A percentile compares a stretch with the other conserved stretches of the same genome.
These are phyloP conservation scores for Leptopilina syphax DNA, from an alignment of 2,888 invertebrate genomes.

Conservation along the genomic window DNA sequence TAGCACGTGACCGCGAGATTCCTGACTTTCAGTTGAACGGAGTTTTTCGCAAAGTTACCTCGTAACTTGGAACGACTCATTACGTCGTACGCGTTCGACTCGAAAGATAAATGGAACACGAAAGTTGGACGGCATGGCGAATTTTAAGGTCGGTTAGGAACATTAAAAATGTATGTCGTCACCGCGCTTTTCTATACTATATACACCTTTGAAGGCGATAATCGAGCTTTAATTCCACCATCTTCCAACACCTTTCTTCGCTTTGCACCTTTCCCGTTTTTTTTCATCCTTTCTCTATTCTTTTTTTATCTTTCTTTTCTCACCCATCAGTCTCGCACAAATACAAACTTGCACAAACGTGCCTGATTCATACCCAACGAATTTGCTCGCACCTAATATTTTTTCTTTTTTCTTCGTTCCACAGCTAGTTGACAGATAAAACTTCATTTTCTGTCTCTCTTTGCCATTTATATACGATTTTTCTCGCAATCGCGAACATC, in stretches of 20 bases:
- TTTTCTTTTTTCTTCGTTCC: slow-evolving; percentile 41
- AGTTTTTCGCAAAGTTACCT: slow-evolving; percentile 52
- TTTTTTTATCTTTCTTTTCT: slow-evolving; percentile 53
- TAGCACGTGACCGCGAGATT: slow-evolving; percentile 39
- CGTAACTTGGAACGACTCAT: slow-evolving; percentile 59
- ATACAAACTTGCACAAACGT: slow-evolving; percentile 22
- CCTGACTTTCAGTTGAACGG: slow-evolving; percentile 31
- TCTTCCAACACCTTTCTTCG: slow-evolving; percentile 51
- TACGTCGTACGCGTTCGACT: slow-evolving; percentile 55
- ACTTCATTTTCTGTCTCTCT: slow-evolving; percentile 61
- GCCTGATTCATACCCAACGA: slow-evolving; percentile 20
- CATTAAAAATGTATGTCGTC: slow-evolving; percentile 57
- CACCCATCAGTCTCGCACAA: slow-evolving; percentile 29
- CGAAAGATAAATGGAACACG: slow-evolving; percentile 58
- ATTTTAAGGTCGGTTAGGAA: slow-evolving; percentile 47
- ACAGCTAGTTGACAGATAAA: slow-evolving; percentile 64
- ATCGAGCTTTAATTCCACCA: slow-evolving; percentile 66
- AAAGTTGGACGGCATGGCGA: slow-evolving; percentile 56
- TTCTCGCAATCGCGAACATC: slow-evolving; percentile 74
- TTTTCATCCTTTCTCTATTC: slow-evolving; percentile 43
- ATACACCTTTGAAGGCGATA: slow-evolving; percentile 54
- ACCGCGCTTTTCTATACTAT: slow-evolving; percentile 44
- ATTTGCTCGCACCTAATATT: slow-evolving; percentile 27
- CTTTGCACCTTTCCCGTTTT: slow-evolving; percentile 52
- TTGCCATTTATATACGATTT: slow-evolving; percentile 74